Conservation (phyloP, 1,140 invertebrate genomes). For the Drosophila rhopaloa region DNA sequence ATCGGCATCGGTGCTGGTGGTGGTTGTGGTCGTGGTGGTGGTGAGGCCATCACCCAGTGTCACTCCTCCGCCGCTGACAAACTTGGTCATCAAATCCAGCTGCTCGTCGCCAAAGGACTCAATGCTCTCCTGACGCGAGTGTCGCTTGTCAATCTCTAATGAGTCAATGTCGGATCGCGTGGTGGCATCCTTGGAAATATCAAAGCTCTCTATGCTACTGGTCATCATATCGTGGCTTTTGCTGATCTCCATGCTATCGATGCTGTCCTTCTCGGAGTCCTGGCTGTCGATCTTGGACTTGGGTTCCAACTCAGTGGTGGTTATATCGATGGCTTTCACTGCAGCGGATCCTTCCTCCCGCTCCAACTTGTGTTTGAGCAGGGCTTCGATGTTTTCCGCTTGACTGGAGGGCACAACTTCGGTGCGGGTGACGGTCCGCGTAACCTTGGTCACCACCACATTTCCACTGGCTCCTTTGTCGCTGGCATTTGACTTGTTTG, state of each 20-base stretch:
- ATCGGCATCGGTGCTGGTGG: conserved; percentile 86
- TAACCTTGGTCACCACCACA: conserved; percentile 68
- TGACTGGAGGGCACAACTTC: conserved; percentile 85
- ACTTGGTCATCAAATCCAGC: conserved; percentile 69
- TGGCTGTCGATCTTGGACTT: conserved; percentile 70
- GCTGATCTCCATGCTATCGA: conserved; percentile 87
- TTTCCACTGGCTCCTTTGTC: conserved; percentile 79
- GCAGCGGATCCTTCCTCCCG: conserved; percentile 75
- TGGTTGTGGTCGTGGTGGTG: conserved; percentile 86
- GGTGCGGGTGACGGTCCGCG: conserved; percentile 84
- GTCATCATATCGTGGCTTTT: conserved; percentile 86
- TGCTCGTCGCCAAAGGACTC: conserved; percentile 86
- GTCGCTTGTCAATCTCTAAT: conserved; percentile 78
- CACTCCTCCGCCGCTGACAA: conserved; percentile 78
- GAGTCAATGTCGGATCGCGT: conserved; percentile 80
- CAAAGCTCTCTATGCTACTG: conserved; percentile 88
- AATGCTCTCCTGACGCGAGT: conserved; percentile 86
- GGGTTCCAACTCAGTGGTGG: conserved; percentile 80
- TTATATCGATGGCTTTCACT: conserved; percentile 86
- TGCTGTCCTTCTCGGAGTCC: conserved; percentile 85
- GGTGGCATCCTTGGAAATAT: conserved; percentile 85
- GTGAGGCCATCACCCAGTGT: conserved; percentile 82
- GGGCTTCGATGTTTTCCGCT: conserved; percentile 81
- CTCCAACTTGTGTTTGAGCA: conserved; percentile 77
- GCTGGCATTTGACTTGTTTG: conserved; percentile 86